Base-by-base conservation (phyloP, 2,113 vertebrate genomes). In the Rhea pennata region DNA sequence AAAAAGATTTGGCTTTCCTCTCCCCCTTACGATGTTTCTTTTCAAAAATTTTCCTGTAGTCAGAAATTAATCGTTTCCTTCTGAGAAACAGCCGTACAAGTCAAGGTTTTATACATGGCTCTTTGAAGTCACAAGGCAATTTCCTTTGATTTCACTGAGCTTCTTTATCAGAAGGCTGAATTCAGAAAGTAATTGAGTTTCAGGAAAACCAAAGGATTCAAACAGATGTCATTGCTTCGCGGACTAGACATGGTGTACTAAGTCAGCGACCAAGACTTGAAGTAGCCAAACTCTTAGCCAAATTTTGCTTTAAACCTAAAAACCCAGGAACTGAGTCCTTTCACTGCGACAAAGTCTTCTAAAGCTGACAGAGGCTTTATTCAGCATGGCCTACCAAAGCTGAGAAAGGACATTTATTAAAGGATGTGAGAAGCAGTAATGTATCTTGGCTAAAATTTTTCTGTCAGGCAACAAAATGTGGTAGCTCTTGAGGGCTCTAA, bases 211-310 rank as follows among this genome's bases (percentile, higher is more conserved):
- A 5, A 42, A 73, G 33, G 39, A 82, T 82, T 89, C 44, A 62
- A 84, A n/a, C 17, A 2, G 33, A 51, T 1, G 0, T 65, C 33
- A 12, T 16, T 65, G 4, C n/a, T 54, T 44, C 39, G 44, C 0
- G 21, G 64, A 36, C 7, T 7, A 50, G 9, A 50, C 80, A 33
- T 9, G 12, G 6, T 3, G 17, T 39, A 58, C 40, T 16, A 69
- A 61, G 36, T 29, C 31, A 40, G 33, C 22, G 20, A 39, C 11
- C 36, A 89, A 72, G 72, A 51, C 12, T 26, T 24, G 3, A 17
- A 39, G 19, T 5, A 77, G 11, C 8, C 40, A n/a, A 71, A 73
- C 13, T 7, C 22, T 67, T 58, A 42, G 31, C 4, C 53, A 79
- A 36, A 66, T 9, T 59, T 36, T 73, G 12, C 24, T 81, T 44